A percentile compares a stretch with the other conserved stretches of the same genome.
phyloP scores from a whole-genome alignment of 2,113 vertebrate species.

The Saimiri boliviensis region DNA sequence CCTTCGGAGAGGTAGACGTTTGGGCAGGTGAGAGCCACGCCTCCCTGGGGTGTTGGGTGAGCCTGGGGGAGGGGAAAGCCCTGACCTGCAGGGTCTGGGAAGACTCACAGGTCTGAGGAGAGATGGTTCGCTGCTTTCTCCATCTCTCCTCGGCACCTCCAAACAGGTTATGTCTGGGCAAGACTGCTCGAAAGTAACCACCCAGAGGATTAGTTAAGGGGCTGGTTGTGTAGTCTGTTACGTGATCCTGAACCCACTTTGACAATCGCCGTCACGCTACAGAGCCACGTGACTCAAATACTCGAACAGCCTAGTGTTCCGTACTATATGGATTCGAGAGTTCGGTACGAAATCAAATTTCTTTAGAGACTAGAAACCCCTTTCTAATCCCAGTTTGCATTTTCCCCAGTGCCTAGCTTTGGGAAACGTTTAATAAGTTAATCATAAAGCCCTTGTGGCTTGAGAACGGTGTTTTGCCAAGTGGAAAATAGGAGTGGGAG shows the following conservation, averaged over 20 bases:
- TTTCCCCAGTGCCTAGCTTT: neutral
- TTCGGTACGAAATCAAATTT: neutral
- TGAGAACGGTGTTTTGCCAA: neutral
- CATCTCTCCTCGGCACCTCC: neutral
- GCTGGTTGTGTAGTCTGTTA: neutral
- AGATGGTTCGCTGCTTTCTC: neutral
- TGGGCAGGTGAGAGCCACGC: neutral
- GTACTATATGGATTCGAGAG: neutral
- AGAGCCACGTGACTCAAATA: slow-evolving; percentile 54
- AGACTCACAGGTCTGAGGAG: neutral
- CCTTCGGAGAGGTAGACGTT: neutral
- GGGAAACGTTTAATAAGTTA: neutral
- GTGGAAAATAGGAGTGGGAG: neutral
- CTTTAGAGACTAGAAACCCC: neutral
- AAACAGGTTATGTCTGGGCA: neutral
- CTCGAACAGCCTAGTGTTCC: neutral
- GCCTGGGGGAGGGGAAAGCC: too few relatives aligned
- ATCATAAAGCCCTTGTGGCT: neutral
- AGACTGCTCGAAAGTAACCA: neutral
- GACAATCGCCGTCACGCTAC: neutral
- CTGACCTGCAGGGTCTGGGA: neutral
- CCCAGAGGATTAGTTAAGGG: neutral
- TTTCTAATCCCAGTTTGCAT: neutral
- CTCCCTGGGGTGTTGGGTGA: neutral
- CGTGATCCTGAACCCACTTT: neutral